Conservation (phyloP, 2,113 vertebrate species). For the Sisor rabdophorus region DNA sequence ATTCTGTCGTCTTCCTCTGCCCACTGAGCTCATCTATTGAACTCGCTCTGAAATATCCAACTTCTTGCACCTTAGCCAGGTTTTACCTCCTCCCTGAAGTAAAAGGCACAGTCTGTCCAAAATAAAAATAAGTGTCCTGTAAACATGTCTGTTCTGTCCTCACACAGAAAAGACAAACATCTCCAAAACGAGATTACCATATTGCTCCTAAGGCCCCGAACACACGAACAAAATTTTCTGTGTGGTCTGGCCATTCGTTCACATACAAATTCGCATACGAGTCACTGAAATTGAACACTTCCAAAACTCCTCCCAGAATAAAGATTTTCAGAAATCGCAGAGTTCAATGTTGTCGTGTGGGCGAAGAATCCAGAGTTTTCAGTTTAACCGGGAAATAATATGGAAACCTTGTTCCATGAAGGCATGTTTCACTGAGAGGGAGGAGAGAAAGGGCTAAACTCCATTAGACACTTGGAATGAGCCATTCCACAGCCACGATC, state of each 20-base stretch:
- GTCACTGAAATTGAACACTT: too few relatives aligned
- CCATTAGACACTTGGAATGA: background rate
- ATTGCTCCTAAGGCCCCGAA: background rate
- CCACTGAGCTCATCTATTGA: slow-evolving; percentile 42
- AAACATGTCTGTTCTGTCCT: background rate
- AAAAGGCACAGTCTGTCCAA: slow-evolving; percentile 2
- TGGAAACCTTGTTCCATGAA: too few relatives aligned
- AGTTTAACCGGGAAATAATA: too few relatives aligned
- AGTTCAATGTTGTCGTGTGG: too few relatives aligned
- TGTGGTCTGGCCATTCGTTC: too few relatives aligned
- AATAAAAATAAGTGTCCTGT: slow-evolving; percentile 11
- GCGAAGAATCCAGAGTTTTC: too few relatives aligned
- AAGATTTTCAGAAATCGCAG: too few relatives aligned
- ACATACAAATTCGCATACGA: too few relatives aligned
- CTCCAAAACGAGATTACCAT: background rate
- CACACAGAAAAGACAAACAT: too few relatives aligned
- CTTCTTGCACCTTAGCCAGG: slow-evolving; percentile 36
- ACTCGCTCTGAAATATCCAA: slow-evolving; percentile 55
- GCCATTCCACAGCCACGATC: background rate
- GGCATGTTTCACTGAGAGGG: too few relatives aligned
- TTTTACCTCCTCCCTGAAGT: slow-evolving; percentile 17
- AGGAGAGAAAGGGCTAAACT: background rate
- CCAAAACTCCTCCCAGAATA: too few relatives aligned
- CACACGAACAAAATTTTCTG: too few relatives aligned
- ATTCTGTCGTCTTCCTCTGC: slow-evolving; percentile 10